phyloP scores from a whole-genome alignment of 1,140 invertebrate species.

The Tetramorium simillimum region DNA sequence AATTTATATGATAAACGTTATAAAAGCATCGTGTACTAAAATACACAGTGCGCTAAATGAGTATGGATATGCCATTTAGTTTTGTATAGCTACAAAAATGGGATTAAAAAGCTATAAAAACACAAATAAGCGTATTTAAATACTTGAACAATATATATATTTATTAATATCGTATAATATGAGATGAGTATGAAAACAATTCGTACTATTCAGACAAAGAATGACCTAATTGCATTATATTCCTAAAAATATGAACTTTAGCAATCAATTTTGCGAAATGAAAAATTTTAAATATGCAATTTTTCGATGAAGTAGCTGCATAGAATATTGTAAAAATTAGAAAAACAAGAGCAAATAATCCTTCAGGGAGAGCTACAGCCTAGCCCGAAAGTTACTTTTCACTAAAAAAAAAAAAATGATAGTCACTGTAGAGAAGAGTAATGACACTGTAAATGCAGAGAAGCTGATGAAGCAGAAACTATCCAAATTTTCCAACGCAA shows the following conservation, averaged over 20 bases:
- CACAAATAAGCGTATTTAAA: background rate
- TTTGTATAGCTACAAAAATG: background rate
- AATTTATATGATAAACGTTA: background rate
- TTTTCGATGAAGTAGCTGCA: background rate
- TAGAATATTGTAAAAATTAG: slow-evolving; percentile 54
- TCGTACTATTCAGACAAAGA: background rate
- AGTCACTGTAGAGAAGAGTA: background rate
- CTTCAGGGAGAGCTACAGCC: background rate
- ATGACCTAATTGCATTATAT: background rate
- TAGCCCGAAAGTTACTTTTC: slow-evolving; percentile 34
- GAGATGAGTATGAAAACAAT: background rate
- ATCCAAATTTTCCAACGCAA: slow-evolving; percentile 18
- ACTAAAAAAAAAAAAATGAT: slow-evolving; percentile 63
- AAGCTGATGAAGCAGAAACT: slow-evolving; percentile 24
- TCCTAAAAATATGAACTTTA: background rate
- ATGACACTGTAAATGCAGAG: slow-evolving; percentile 22
- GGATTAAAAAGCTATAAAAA: background rate
- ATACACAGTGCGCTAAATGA: background rate
- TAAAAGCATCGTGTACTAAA: background rate
- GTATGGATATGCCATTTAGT: background rate
- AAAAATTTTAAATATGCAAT: slow-evolving; percentile 29
- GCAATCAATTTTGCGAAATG: slow-evolving; percentile 11
- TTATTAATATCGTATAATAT: background rate
- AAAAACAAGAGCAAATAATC: slow-evolving; percentile 62
- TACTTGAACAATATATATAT: background rate